Conservation (phyloP, 2,113 vertebrate species). For the Odontesthes bonariensis region DNA sequence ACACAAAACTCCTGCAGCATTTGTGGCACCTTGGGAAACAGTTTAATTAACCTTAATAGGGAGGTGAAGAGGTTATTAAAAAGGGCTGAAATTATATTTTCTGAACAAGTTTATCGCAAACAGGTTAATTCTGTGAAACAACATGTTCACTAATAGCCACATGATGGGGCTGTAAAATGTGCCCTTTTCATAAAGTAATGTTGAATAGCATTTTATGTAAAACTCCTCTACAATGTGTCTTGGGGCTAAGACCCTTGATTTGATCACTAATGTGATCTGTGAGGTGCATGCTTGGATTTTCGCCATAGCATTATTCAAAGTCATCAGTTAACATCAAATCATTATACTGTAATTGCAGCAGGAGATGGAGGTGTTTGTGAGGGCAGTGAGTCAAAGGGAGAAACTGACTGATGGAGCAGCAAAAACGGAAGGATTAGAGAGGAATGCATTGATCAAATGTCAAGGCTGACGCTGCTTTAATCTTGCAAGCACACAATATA, state of each 20-base stretch:
- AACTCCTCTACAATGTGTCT: slow-evolving; percentile 55
- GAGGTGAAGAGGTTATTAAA: slow-evolving; percentile 19
- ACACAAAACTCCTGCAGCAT: background rate
- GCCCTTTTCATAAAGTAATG: slow-evolving; percentile 72
- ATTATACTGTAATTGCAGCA: slow-evolving; percentile 45
- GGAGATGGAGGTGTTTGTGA: slow-evolving; percentile 45
- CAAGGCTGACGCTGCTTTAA: slow-evolving; percentile 6
- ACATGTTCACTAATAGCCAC: slow-evolving; percentile 34
- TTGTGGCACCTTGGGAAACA: slow-evolving; percentile 10
- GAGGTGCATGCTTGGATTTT: slow-evolving; percentile 36
- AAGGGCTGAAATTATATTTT: slow-evolving; percentile 7
- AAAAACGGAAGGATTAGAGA: slow-evolving; percentile 27
- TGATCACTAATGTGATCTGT: slow-evolving; percentile 62
- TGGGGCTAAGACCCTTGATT: slow-evolving; percentile 41
- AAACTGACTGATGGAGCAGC: slow-evolving; percentile 15
- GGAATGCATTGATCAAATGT: slow-evolving; percentile 10
- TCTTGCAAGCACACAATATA: background rate
- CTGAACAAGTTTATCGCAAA: slow-evolving; percentile 19
- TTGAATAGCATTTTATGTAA: slow-evolving; percentile 47
- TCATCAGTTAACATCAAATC: slow-evolving; percentile 60
- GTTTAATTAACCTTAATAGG: slow-evolving; percentile 16
- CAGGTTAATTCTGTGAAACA: slow-evolving; percentile 21
- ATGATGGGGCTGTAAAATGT: slow-evolving; percentile 47
- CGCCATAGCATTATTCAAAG: slow-evolving; percentile 59
- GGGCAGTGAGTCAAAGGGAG: slow-evolving; percentile 28